Base-by-base conservation (phyloP, 2,797 vertebrate species). In the Hafferia zeledoni region DNA sequence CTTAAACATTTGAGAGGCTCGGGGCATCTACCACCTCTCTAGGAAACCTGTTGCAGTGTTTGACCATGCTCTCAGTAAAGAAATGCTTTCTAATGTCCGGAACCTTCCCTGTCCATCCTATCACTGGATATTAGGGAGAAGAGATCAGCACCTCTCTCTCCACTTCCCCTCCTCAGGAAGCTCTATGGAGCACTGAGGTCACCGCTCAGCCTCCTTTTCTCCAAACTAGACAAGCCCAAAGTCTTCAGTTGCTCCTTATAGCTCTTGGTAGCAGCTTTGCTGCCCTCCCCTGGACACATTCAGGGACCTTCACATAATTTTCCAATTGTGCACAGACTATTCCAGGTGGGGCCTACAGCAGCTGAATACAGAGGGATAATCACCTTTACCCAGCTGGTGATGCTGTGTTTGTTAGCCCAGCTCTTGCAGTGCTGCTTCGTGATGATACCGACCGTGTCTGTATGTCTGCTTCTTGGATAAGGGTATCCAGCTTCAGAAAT, bases 1-100 rank as follows among this genome's bases (percentile, higher is more conserved):
- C 35, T 46, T 70, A 10, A 65, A n/a, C 10, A 18, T 33, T 70
- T 77, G 27, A 59, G 28, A 11, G 12, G 5, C 17, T 44, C 46
- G 25, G 9, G 52, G 3, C 12, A n/a, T 60, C 0, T 0, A 24
- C 11, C 2, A 3, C 9, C 0, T 9, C 11, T 61, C 7, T 37
- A 13, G 23, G 49, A 82, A 89, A 59, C 9, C 12, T 49, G 3
- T 87, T 57, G 1, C 7, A 19, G 13, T 35, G 33, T 49, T 85
- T 69, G 50, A 44, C 14, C 24, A 7, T 19, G 5, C 6, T 10
- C 6, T 69, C 0, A 0, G 20, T 85, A 46, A 65, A 71, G 9
- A 63, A 83, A 39, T 30, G 9, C 11, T 39, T 84, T 49, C 13
- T 67, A 3, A 37, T n/a, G 6, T 27, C 33, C 16, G 12, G 8